These are phyloP conservation scores for Phymastichus coffea DNA, from an alignment of 1,140 invertebrate genomes.

Conservation along the genomic window DNA sequence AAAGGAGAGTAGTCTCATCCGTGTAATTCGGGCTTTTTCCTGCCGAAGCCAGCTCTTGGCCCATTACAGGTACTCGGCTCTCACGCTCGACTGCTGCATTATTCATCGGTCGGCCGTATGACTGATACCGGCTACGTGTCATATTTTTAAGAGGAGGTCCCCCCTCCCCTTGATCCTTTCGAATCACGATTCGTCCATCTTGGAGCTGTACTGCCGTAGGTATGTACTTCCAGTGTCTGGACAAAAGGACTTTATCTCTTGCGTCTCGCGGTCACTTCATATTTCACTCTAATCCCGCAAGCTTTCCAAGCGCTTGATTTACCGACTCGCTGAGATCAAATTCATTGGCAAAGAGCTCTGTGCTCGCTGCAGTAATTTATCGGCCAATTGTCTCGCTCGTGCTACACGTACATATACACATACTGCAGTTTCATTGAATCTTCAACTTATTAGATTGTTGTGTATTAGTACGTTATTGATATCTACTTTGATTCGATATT, in stretches of 20 bases:
- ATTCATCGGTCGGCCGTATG: slow-evolving; percentile 23
- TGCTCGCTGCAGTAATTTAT: too few relatives aligned
- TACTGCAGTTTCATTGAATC: too few relatives aligned
- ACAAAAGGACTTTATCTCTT: neutral
- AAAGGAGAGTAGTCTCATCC: too few relatives aligned
- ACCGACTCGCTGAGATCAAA: slow-evolving; percentile 13
- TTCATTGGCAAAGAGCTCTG: slow-evolving; percentile 4
- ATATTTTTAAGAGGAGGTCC: slow-evolving; percentile 2
- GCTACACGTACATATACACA: too few relatives aligned
- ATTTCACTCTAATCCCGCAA: slow-evolving; percentile 25
- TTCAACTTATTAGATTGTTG: too few relatives aligned
- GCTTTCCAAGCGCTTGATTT: slow-evolving; percentile 14
- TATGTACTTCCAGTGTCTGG: too few relatives aligned
- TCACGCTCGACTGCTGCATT: too few relatives aligned
- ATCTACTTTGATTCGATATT: too few relatives aligned
- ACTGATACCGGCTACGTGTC: slow-evolving; percentile 22
- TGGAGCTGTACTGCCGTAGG: slow-evolving; percentile 2
- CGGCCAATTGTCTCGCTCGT: too few relatives aligned
- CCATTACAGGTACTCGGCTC: neutral
- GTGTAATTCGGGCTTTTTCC: too few relatives aligned
- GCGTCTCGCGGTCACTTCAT: slow-evolving; percentile 13
- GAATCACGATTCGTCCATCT: slow-evolving; percentile 22
- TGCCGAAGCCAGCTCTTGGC: too few relatives aligned
- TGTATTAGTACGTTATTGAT: too few relatives aligned
- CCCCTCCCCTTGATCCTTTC: neutral